A percentile compares a stretch with the other conserved stretches of the same genome.
Conservation (phyloP, 2,888 invertebrate species). For the Adineta ricciae region DNA sequence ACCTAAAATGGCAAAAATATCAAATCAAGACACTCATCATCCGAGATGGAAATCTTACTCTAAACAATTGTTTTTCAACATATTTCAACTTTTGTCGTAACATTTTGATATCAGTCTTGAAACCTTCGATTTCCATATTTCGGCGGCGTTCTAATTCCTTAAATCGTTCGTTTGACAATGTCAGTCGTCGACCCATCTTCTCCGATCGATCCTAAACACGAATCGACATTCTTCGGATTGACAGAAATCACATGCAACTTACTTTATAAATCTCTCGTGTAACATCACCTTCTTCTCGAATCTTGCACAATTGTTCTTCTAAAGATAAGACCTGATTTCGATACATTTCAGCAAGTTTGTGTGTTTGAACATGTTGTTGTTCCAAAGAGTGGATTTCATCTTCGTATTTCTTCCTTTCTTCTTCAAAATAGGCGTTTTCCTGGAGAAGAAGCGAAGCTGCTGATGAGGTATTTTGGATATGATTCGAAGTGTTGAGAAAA, state of each 20-base stretch:
- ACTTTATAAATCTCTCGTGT: constrained; percentile 48
- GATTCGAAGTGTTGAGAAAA: constrained; percentile 22
- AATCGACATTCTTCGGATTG: neutral
- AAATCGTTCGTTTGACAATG: constrained; percentile 48
- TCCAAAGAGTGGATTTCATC: constrained; percentile 31
- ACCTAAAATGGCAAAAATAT: neutral
- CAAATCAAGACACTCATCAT: neutral
- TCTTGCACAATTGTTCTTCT: constrained; percentile 46
- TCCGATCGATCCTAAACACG: constrained; percentile 43
- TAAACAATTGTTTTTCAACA: constrained; percentile 49
- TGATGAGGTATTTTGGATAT: constrained; percentile 22
- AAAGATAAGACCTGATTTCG: constrained; percentile 48
- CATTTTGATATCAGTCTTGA: constrained; percentile 50
- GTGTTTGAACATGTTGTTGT: constrained; percentile 33
- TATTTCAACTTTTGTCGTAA: constrained; percentile 47
- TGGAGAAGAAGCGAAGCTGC: neutral
- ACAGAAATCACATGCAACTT: neutral
- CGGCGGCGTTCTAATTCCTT: constrained; percentile 49
- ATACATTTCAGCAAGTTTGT: constrained; percentile 43
- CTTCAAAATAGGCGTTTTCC: constrained; percentile 23
- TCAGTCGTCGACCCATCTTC: constrained; percentile 47
- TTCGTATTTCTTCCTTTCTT: constrained; percentile 31
- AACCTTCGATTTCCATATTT: constrained; percentile 51
- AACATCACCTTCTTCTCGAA: constrained; percentile 48
- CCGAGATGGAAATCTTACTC: constrained; percentile 38